These are phyloP conservation scores for Limnothrissa miodon DNA, from an alignment of 2,113 vertebrate genomes.

Conservation along the genomic window DNA sequence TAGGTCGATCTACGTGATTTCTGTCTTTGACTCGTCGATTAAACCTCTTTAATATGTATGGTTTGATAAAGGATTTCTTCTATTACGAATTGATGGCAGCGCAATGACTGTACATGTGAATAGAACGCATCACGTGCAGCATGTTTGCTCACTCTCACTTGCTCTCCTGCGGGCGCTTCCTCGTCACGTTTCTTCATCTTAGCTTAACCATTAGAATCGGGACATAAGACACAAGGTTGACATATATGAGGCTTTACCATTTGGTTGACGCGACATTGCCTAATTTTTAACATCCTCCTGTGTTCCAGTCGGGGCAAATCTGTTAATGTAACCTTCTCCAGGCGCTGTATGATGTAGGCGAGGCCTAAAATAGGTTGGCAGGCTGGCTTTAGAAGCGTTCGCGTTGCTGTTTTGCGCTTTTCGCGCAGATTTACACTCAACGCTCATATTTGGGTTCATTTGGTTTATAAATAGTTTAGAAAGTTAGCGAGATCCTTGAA, in stretches of 20 bases:
- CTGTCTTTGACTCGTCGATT: constrained; percentile 31
- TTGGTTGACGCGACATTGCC: neutral
- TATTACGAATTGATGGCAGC: constrained; percentile 55
- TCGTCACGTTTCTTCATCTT: constrained; percentile 36
- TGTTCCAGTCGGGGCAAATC: neutral
- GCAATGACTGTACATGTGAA: constrained; percentile 63
- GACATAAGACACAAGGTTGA: neutral
- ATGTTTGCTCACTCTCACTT: constrained; percentile 21
- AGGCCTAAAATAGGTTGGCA: too few relatives aligned
- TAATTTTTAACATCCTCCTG: neutral
- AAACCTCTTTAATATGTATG: constrained; percentile 42
- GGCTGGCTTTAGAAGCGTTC: neutral
- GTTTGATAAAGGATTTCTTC: neutral
- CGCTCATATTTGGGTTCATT: neutral
- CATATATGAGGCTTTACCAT: neutral
- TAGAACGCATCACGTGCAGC: constrained; percentile 64
- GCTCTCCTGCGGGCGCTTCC: constrained; percentile 43
- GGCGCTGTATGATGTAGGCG: neutral
- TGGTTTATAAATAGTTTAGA: neutral
- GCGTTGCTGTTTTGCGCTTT: neutral
- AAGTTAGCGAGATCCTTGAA: too few relatives aligned
- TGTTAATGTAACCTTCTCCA: neutral
- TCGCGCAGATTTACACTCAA: too few relatives aligned
- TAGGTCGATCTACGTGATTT: neutral
- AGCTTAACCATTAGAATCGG: neutral